Conservation (phyloP, 2,113 vertebrate genomes). For the Synodontis membranacea region DNA sequence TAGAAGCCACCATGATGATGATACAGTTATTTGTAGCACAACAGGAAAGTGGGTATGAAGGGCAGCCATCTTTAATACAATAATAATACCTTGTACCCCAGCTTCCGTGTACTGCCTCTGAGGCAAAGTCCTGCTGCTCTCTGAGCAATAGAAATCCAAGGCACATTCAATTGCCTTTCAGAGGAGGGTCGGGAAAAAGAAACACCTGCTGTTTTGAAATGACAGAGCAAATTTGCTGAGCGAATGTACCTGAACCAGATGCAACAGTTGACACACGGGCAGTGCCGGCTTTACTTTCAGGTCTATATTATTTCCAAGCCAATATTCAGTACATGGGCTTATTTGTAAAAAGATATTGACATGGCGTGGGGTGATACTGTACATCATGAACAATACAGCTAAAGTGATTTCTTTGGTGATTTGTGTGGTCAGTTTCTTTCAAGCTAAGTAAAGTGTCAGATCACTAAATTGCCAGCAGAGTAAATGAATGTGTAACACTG, state of each 20-base stretch:
- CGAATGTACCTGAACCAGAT: conserved; percentile 13
- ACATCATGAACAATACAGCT: neutral
- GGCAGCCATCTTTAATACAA: conserved; percentile 59
- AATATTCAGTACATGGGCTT: neutral
- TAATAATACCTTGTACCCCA: conserved; percentile 54
- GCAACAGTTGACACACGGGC: neutral
- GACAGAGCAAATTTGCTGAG: neutral
- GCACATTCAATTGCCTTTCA: conserved; percentile 29
- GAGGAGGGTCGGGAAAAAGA: neutral
- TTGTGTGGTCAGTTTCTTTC: neutral
- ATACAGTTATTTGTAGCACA: conserved; percentile 7
- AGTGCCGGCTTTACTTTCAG: neutral
- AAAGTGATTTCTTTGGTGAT: conserved; percentile 15
- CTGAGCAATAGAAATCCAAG: conserved; percentile 19
- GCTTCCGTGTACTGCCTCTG: neutral
- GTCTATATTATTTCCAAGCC: neutral
- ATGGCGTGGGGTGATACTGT: neutral
- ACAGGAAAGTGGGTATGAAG: conserved; percentile 29
- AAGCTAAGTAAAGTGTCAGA: conserved; percentile 9
- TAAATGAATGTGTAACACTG: neutral
- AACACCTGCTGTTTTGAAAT: conserved; percentile 13
- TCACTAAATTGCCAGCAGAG: neutral
- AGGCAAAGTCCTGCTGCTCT: conserved; percentile 31
- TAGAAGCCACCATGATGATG: conserved; percentile 21
- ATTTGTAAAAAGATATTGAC: neutral